Percentiles rank a stretch among this genome's conserved stretches.
These are phyloP conservation scores for Suncus etruscus DNA, from an alignment of 2,113 vertebrate species.

Conservation along the genomic window DNA sequence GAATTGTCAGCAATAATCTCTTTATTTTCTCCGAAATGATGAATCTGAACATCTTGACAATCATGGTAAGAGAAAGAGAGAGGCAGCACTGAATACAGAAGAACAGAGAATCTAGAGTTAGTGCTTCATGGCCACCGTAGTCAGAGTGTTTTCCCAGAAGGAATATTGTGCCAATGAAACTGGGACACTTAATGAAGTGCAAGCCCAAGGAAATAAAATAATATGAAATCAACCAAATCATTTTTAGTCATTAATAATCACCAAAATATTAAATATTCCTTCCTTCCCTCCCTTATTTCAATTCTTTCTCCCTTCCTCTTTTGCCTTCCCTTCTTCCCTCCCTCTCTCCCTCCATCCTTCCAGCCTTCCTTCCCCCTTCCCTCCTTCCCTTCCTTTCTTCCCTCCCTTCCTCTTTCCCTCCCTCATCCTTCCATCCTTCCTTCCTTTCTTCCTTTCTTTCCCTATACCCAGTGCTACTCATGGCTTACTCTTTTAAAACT, in stretches of 20 bases:
- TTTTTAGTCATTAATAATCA: neutral
- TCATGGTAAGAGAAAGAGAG: slow-evolving; percentile 16
- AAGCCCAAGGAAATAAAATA: neutral
- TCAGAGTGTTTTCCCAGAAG: neutral
- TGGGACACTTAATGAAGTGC: neutral
- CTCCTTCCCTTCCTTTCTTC: too few species aligned
- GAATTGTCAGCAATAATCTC: slow-evolving; percentile 59
- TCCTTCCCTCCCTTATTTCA: too few species aligned
- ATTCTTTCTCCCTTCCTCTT: too few species aligned
- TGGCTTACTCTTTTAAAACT: too few species aligned
- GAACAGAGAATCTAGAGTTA: neutral
- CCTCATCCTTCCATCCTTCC: too few species aligned
- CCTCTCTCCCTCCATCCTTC: too few species aligned
- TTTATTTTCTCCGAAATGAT: slow-evolving; percentile 69
- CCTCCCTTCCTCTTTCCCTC: too few species aligned
- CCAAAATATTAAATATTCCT: neutral
- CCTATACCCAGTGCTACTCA: too few species aligned
- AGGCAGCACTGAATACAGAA: slow-evolving; percentile 53
- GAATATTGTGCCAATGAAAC: neutral
- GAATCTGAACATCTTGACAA: slow-evolving; percentile 68
- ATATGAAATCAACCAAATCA: neutral
- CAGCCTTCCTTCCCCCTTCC: too few species aligned
- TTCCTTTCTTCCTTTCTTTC: too few species aligned
- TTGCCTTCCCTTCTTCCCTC: too few species aligned
- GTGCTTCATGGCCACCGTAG: neutral